phyloP scores from a whole-genome alignment of 2,888 invertebrate species.

The Ernsta delagoae region DNA sequence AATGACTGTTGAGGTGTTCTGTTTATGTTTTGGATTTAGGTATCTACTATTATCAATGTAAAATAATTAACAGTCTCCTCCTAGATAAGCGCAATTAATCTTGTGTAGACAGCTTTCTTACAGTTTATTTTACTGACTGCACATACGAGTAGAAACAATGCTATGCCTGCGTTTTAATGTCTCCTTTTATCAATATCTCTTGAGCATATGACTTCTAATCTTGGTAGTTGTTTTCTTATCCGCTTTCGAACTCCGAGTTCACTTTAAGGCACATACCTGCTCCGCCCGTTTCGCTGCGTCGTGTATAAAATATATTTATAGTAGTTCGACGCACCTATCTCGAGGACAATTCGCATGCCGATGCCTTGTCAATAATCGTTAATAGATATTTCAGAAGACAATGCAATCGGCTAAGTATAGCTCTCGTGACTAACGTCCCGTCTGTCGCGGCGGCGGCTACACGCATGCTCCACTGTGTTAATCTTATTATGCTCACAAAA shows the following conservation, averaged over 20 bases:
- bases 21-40: too few relatives aligned
- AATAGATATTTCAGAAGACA: slow-evolving; percentile 85
- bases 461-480: slow-evolving; percentile 73
- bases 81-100: not conserved
- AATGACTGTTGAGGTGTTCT: too few relatives aligned
- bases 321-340: slow-evolving; percentile 82
- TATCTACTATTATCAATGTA: not conserved
- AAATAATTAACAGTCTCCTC: not conserved
- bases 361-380: slow-evolving; percentile 85
- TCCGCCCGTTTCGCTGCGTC: slow-evolving; percentile 59
- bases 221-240: slow-evolving; percentile 33
- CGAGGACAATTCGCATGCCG: slow-evolving; percentile 80
- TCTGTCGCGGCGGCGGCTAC: slow-evolving; percentile 59
- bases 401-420: slow-evolving; percentile 83
- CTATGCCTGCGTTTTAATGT: slow-evolving; percentile 1
- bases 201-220: slow-evolving; percentile 25
- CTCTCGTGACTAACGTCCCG: slow-evolving; percentile 77
- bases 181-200: slow-evolving; percentile 19
- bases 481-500: slow-evolving; percentile 81
- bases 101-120: not conserved
- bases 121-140: not conserved
- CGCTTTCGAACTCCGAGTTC: slow-evolving; percentile 35
- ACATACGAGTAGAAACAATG: not conserved
- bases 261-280: slow-evolving; percentile 57
- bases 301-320: slow-evolving; percentile 81